A percentile compares a stretch with the other conserved stretches of the same genome.
Evolutionary conservation across 2,797 vertebrate species (phyloP).

Genomic region (Lophius americanus): DNA sequence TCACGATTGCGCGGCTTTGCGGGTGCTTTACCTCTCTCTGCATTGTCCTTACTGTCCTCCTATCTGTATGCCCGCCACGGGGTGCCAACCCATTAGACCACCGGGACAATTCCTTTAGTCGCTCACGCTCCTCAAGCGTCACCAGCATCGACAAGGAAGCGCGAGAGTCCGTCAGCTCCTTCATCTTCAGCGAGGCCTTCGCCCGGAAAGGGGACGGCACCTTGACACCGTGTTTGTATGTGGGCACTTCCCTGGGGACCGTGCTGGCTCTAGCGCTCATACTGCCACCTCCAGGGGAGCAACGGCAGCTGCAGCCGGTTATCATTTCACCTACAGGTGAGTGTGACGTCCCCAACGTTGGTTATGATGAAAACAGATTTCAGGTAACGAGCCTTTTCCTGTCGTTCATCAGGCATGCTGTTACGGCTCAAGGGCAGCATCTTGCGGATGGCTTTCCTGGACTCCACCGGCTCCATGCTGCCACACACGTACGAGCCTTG

Average conservation of each 20-base stretch:
- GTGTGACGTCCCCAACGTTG: conserved; percentile 46
- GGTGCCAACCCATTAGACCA: conserved; percentile 89
- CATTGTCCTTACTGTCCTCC: conserved; percentile 82
- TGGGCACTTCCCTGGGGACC: conserved; percentile 94
- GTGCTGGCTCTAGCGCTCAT: conserved; percentile 90
- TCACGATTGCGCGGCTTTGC: conserved; percentile 8
- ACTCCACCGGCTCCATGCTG: conserved; percentile 87
- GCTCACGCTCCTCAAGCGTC: conserved; percentile 97
- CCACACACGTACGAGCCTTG: conserved; percentile 90
- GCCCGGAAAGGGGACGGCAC: conserved; percentile 89
- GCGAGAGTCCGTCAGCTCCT: conserved; percentile 92
- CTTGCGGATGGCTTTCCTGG: conserved; percentile 93
- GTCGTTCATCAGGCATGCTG: conserved; percentile 86
- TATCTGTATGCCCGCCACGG: conserved; percentile 86
- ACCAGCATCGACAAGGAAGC: conserved; percentile 98
- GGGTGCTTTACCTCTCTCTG: conserved; percentile 78
- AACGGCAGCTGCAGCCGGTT: conserved; percentile 95
- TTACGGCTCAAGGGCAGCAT: conserved; percentile 94
- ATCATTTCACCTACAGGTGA: conserved; percentile 94
- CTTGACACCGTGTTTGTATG: conserved; percentile 90
- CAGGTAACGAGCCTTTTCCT: background rate
- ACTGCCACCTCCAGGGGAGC: conserved; percentile 93
- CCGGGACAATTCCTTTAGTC: conserved; percentile 98
- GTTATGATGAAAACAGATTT: background rate
- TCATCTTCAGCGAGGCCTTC: conserved; percentile 94